A percentile compares a stretch with the other conserved stretches of the same genome.
These are phyloP conservation scores for Sturmia bella DNA, from an alignment of 2,888 invertebrate genomes.

Conservation along the genomic window DNA sequence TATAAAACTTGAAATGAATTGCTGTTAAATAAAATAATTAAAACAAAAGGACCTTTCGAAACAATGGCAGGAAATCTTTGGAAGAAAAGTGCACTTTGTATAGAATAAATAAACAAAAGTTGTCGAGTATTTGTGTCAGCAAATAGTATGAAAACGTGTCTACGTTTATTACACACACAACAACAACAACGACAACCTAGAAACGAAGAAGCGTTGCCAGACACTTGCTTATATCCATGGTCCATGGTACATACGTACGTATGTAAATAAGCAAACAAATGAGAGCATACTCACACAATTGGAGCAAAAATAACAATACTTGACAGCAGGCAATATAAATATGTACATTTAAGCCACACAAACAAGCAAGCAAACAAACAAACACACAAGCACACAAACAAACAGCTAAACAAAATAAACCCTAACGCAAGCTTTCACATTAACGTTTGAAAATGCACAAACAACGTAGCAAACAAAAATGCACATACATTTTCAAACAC, in stretches of 20 bases:
- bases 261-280: not conserved
- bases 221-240: constrained; percentile 1
- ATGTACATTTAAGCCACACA: constrained; percentile 15
- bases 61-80: constrained; percentile 50
- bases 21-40: constrained; percentile 59
- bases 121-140: constrained; percentile 65
- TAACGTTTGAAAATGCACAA: not conserved
- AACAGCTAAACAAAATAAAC: constrained; percentile 7
- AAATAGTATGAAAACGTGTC: constrained; percentile 44
- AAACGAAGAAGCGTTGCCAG: not conserved
- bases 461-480: not conserved
- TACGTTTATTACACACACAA: not conserved
- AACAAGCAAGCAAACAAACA: not conserved
- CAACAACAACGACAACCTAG: not conserved
- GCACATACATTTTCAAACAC: constrained; percentile 2
- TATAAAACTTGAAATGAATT: constrained; percentile 47
- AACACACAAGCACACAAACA: not conserved
- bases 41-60: constrained; percentile 54
- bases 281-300: constrained; percentile 27
- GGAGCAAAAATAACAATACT: constrained; percentile 41
- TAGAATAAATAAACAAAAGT: constrained; percentile 59
- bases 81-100: constrained; percentile 59
- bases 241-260: not conserved
- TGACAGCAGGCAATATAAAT: constrained; percentile 52
- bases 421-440: not conserved